Percentiles rank a stretch among this genome's conserved stretches.
Evolutionary conservation across 2,113 vertebrate genomes (phyloP).

Genomic region (Hipposideros armiger): DNA sequence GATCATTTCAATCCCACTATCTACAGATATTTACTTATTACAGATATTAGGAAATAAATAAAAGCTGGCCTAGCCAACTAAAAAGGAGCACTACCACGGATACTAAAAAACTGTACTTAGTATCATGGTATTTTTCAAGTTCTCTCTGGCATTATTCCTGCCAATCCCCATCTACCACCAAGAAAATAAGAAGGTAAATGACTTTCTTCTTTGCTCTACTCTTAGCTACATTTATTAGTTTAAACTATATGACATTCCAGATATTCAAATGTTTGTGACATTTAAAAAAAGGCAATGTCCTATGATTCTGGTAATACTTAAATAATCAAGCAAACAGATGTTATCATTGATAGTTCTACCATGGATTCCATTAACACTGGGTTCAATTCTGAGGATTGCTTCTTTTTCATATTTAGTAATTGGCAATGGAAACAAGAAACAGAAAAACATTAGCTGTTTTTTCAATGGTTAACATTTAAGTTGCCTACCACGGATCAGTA

Average conservation of each 20-base stretch:
- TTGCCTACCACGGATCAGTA: background rate
- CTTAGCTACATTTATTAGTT: background rate
- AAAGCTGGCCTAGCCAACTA: background rate
- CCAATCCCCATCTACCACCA: background rate
- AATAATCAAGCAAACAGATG: background rate
- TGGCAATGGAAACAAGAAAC: background rate
- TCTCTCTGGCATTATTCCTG: background rate
- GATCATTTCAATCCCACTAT: background rate
- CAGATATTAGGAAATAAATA: background rate
- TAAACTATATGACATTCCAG: background rate
- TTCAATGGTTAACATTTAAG: background rate
- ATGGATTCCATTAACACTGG: background rate
- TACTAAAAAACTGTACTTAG: background rate
- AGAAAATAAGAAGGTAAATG: background rate
- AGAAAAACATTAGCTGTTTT: background rate
- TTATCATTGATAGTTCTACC: background rate
- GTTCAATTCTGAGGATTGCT: background rate
- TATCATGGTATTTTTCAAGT: background rate
- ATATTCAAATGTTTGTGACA: background rate
- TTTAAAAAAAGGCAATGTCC: background rate
- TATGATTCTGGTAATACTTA: background rate
- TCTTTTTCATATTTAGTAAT: conserved; percentile 35
- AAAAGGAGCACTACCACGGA: background rate
- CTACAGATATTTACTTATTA: background rate
- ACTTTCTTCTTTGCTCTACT: background rate